A percentile compares a stretch with the other conserved stretches of the same genome.
phyloP scores from a whole-genome alignment of 2,888 invertebrate genomes.

The Pimpla rufipes region DNA sequence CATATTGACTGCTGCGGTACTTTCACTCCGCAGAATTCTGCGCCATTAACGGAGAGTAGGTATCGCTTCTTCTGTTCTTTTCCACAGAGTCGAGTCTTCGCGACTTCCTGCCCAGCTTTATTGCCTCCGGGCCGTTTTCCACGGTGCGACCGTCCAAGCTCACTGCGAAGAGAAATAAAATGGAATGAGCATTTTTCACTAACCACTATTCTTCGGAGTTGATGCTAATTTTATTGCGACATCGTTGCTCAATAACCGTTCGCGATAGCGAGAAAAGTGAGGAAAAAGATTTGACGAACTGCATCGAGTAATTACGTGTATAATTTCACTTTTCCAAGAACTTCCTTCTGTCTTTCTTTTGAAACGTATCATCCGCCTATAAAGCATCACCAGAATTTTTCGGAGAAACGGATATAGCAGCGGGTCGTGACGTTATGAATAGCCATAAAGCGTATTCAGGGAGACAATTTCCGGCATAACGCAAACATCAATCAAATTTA shows the following conservation, averaged over 20 bases:
- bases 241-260: neutral
- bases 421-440: neutral
- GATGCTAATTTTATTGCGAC: neutral
- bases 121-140: neutral
- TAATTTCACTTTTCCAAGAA: too few species aligned
- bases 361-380: neutral
- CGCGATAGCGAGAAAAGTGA: neutral
- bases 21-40: conserved; percentile 41
- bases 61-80: conserved; percentile 26
- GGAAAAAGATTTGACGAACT: neutral
- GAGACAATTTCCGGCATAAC: neutral
- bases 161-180: neutral
- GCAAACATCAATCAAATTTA: neutral
- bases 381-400: neutral
- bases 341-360: too few species aligned
- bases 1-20: conserved; percentile 48
- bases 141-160: neutral
- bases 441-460: neutral
- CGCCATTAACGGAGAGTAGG: conserved; percentile 33
- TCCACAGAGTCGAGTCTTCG: conserved; percentile 5
- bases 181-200: neutral
- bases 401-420: neutral
- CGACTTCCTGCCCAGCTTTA: conserved; percentile 30
- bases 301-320: neutral
- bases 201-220: neutral